Base-by-base conservation (phyloP, 2,113 vertebrate genomes). In the Tetraodon nigroviridis region DNA sequence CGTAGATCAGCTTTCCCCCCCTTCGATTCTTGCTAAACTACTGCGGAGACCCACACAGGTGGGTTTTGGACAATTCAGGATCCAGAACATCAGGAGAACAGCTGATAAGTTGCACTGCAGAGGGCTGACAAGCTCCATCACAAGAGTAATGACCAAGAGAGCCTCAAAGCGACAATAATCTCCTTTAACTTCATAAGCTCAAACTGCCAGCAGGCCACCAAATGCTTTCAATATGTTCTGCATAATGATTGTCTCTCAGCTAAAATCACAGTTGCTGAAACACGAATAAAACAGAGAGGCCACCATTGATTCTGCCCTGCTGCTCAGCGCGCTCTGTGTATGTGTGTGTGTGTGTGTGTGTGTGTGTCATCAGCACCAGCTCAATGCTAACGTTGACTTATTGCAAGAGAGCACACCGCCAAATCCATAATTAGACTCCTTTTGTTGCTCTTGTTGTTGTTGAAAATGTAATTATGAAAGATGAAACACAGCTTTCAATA, bases 391-490 rank as follows among this genome's bases (percentile, higher is more conserved):
- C 85, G 52, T 83, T 88, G 87, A 90, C 87, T 88, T 89, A 89
- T 89, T 87, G 75, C 84, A 58, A 69, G 62, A 27, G 76, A 80
- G 81, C 79, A 32, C 73, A 79, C 64, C 79, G 81, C 88, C 88
- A 91, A 89, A 90, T 87, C 93, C 93, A 95, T 98, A 97, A 97
- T 96, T 95, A 94, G 92, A 92, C 92, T 90, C 89, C 87, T 90
- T 91, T 92, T 92, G 91, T 92, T 90, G 89, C 87, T 84, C 79
- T 75, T 63, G 87, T 91, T 90, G 90, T 90, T 91, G 88, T 90
- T 90, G 90, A 92, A 96, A 97, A 96, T 95, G 92, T 97, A 98
- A 99, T 99, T 97, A 98, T 97, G 95, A 98, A 96, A 96, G 94
- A 97, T 98, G 95, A 94, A 99, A 97, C 94, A 93, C 93, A 93